Percentiles rank a stretch among this genome's conserved stretches.
phyloP scores from a whole-genome alignment of 1,140 invertebrate genomes.

The Melitaea cinxia region DNA sequence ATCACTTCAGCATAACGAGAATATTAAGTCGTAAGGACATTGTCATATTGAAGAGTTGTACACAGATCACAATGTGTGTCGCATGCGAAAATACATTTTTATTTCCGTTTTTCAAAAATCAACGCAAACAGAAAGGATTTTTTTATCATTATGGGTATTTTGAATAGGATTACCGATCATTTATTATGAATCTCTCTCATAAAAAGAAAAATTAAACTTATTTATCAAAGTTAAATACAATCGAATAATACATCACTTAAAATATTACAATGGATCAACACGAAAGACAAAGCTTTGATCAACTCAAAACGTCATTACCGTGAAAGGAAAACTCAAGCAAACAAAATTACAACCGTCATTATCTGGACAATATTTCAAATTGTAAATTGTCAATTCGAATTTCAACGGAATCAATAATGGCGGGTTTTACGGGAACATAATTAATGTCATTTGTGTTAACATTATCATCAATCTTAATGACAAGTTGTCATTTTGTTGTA shows the following conservation, averaged over 20 bases:
- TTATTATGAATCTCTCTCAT: no score
- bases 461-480: slow-evolving; percentile 30
- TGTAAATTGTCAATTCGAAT: slow-evolving; percentile 21
- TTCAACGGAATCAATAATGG: slow-evolving; percentile 29
- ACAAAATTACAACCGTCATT: slow-evolving; percentile 24
- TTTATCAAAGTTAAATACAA: no score
- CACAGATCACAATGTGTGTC: no score
- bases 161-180: no score
- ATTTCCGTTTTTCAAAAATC: background rate
- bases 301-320: slow-evolving; percentile 2
- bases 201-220: no score
- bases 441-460: slow-evolving; percentile 29
- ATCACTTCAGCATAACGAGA: no score
- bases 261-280: no score
- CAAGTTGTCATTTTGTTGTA: slow-evolving; percentile 18
- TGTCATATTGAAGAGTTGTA: no score
- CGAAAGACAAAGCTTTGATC: slow-evolving; percentile 14
- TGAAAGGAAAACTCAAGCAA: slow-evolving; percentile 13
- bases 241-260: no score
- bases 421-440: slow-evolving; percentile 22
- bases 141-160: no score
- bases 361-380: slow-evolving; percentile 26
- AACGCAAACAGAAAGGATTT: no score
- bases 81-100: background rate
- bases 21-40: no score